These are phyloP conservation scores for Gallinago solitaria DNA, from an alignment of 2,797 vertebrate genomes.

Conservation along the genomic window DNA sequence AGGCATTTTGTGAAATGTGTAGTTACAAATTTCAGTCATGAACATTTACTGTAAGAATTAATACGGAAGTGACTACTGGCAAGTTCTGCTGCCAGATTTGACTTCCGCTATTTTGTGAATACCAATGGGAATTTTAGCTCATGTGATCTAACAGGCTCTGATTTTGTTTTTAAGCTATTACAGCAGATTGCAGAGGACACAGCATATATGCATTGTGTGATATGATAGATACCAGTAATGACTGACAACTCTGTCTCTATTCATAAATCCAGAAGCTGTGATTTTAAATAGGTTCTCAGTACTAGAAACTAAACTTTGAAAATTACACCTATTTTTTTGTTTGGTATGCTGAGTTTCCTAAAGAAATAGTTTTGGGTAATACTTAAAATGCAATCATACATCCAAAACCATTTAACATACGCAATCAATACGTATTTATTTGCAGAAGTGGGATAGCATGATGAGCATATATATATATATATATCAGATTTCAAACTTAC, in stretches of 20 bases:
- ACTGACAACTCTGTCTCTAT: neutral
- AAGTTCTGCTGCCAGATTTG: neutral
- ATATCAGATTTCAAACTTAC: neutral
- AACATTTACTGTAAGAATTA: conserved; percentile 32
- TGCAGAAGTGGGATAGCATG: neutral
- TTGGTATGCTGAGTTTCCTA: neutral
- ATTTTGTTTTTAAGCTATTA: neutral
- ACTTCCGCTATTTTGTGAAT: neutral
- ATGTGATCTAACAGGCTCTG: neutral
- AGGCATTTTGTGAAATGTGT: neutral
- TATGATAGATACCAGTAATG: neutral
- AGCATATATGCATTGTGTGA: neutral
- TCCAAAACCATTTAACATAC: neutral
- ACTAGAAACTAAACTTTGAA: neutral
- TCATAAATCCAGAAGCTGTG: neutral
- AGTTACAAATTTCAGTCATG: conserved; percentile 9
- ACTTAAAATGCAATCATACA: neutral
- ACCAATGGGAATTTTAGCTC: neutral
- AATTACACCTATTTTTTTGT: neutral
- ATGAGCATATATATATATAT: neutral
- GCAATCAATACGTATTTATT: neutral
- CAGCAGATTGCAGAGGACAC: neutral
- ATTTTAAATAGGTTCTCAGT: neutral
- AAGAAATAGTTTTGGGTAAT: neutral
- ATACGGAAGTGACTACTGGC: neutral